Percentiles rank a stretch among this genome's conserved stretches.
phyloP scores from a whole-genome alignment of 30 jellyfish, hydroid and myxozoan genomes.

The Aurelia sp. region DNA sequence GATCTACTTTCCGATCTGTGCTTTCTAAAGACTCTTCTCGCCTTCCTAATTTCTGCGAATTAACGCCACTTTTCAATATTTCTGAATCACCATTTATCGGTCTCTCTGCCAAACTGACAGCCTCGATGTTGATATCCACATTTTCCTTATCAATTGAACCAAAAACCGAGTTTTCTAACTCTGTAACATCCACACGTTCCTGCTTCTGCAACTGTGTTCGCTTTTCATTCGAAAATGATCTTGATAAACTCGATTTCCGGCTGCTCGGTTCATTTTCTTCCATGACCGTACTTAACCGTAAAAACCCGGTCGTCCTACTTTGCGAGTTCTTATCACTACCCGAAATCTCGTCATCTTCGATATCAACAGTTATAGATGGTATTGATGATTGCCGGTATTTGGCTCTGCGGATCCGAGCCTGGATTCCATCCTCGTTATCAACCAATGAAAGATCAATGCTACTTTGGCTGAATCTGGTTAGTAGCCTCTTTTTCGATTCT shows the following conservation, averaged over 20 bases:
- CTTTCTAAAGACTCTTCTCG: too few relatives aligned
- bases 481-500: constrained; percentile 18
- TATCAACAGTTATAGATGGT: constrained; percentile 63
- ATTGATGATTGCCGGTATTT: constrained; percentile 22
- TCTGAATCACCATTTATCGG: too few relatives aligned
- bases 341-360: constrained; percentile 14
- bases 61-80: too few relatives aligned
- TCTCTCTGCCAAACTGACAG: background rate
- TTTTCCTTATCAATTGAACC: background rate
- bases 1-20: too few relatives aligned
- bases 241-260: constrained; percentile 49
- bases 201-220: constrained; percentile 38
- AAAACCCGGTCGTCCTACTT: constrained; percentile 15
- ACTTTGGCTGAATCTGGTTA: constrained; percentile 65
- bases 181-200: constrained; percentile 23
- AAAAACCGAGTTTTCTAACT: background rate
- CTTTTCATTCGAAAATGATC: constrained; percentile 33
- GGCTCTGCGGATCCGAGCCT: constrained; percentile 37
- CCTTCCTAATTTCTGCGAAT: too few relatives aligned
- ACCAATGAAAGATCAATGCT: constrained; percentile 69
- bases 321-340: constrained; percentile 39
- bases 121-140: constrained; percentile 3
- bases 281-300: constrained; percentile 63
- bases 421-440: constrained; percentile 20
- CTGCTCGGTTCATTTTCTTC: constrained; percentile 72